phyloP scores from a whole-genome alignment of 2,113 vertebrate species.

The Nannospalax galili region DNA sequence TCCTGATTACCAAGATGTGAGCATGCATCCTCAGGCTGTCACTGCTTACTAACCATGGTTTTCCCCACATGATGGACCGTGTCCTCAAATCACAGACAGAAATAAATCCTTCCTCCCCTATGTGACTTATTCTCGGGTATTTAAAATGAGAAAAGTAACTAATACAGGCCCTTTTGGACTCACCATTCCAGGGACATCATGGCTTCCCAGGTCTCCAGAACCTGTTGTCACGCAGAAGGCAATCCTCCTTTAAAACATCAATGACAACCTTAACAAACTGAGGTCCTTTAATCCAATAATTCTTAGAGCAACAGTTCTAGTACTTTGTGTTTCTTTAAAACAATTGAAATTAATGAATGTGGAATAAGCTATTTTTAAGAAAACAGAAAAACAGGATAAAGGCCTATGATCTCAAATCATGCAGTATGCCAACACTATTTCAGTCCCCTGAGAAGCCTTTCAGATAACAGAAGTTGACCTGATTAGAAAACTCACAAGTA shows the following conservation, averaged over 20 bases:
- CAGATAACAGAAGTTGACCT: neutral
- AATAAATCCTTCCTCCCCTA: neutral
- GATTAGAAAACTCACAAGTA: neutral
- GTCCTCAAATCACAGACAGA: neutral
- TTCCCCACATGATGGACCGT: neutral
- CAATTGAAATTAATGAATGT: neutral
- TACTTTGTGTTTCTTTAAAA: neutral
- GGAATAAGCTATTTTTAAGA: neutral
- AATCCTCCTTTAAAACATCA: neutral
- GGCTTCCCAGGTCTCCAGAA: neutral
- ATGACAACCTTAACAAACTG: neutral
- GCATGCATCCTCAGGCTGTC: neutral
- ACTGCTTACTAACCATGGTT: neutral
- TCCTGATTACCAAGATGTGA: neutral
- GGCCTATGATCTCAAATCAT: accelerated
- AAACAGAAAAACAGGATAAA: neutral
- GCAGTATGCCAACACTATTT: neutral
- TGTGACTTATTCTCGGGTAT: neutral
- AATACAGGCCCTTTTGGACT: neutral
- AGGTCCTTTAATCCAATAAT: neutral
- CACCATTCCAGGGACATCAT: neutral
- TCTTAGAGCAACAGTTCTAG: neutral
- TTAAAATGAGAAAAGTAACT: neutral
- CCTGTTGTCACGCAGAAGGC: accelerated
- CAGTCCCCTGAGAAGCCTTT: neutral